These are phyloP conservation scores for Phocides pigmalion DNA, from an alignment of 1,140 invertebrate species.

Conservation along the genomic window DNA sequence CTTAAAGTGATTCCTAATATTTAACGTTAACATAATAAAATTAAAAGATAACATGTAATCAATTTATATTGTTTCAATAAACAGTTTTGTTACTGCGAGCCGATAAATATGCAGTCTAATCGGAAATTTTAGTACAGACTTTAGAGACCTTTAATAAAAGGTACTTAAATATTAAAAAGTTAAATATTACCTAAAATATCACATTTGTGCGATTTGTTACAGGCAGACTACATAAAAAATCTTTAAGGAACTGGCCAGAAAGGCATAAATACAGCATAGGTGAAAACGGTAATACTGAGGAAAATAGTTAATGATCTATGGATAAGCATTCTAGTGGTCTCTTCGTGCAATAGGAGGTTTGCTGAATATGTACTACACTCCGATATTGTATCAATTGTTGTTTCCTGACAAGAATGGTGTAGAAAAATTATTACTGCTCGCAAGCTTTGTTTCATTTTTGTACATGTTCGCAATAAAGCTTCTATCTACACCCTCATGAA, in stretches of 20 bases:
- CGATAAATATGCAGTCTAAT: background rate
- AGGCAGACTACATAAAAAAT: constrained; percentile 7
- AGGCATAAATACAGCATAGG: background rate
- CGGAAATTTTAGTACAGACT: constrained; percentile 7
- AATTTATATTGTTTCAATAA: background rate
- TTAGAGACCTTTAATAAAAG: constrained; percentile 26
- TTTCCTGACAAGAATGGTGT: too few relatives aligned
- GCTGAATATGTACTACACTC: too few relatives aligned
- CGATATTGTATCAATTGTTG: too few relatives aligned
- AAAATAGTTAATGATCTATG: background rate
- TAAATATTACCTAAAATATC: constrained; percentile 73
- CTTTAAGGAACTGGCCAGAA: constrained; percentile 1
- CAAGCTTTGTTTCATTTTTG: too few relatives aligned
- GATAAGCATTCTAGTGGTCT: too few relatives aligned
- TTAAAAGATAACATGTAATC: background rate
- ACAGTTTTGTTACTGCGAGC: constrained; percentile 17
- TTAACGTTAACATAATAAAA: background rate
- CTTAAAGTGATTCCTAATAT: background rate
- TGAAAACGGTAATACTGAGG: constrained; percentile 28
- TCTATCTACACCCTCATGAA: too few relatives aligned
- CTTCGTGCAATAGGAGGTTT: too few relatives aligned
- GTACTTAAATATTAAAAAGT: constrained; percentile 34
- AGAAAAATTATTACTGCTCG: too few relatives aligned
- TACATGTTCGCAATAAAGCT: too few relatives aligned
- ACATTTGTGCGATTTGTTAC: constrained; percentile 60